Base-by-base conservation (phyloP, 2,888 invertebrate genomes). In the Rugalucina vietnamica region DNA sequence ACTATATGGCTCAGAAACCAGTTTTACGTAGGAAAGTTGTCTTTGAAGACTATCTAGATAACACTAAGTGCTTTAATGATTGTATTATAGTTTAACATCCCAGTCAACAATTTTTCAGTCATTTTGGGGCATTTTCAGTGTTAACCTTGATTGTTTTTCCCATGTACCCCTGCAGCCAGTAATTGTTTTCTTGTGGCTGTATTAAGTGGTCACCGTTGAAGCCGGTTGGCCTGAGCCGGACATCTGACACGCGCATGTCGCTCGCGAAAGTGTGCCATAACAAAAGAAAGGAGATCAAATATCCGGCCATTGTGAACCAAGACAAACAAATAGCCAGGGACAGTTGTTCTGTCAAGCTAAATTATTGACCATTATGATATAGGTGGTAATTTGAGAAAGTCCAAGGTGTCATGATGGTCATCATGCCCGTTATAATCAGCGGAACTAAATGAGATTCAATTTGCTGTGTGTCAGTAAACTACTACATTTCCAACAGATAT, bases 261-360 rank as follows among this genome's bases (percentile, higher is more conserved):
- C 34, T 54, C 49, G 5, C 21, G 36, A 49, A 57, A 71, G 57
- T 71, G 78, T 57, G 78, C 54, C 78, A 37, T 24, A 54, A 78
- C 78, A 78, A 78, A 54, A 72, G 72, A 37, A 54, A 71, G 50
- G 12, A 21, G 50, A 37, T 57, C 69, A 78, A 71, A 71, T 78
- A 57, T 71, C 78, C 71, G 34, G 54, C 37, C 78, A 34, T 65
- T 65, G 65, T 65, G 65, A 4, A 65, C 32, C 34, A 65, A 65
- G 65, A 65, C 65, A 65, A 65, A 65, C 65, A 65, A 65, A 65
- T 65, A 5, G 65, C 34, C 3, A 65, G 29, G 98, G 98, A 87
- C 85, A 12, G 92, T 94, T 32, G 82, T 88, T 5, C 92, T 72
- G 72, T 43, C 72, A 72, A 43, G n/a, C 43, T 39, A 43, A 72